These are phyloP conservation scores for Fragum fragum DNA, from an alignment of 2,888 invertebrate species.

Conservation along the genomic window DNA sequence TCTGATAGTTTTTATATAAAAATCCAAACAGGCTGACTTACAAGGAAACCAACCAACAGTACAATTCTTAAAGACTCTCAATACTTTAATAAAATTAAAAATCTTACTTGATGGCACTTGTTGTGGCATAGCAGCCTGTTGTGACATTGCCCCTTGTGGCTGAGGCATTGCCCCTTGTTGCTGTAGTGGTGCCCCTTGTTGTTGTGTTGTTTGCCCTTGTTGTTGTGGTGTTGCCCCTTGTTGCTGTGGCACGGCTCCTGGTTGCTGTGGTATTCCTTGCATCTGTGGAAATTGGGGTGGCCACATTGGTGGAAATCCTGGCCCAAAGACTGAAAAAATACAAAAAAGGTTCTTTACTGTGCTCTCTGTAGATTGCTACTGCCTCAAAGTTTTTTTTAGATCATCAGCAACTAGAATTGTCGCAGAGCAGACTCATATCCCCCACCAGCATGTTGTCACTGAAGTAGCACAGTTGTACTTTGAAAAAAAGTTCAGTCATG, in stretches of 20 bases:
- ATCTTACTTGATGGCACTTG: slow-evolving; percentile 23
- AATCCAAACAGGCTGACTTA: too few species aligned
- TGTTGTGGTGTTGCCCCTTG: slow-evolving; percentile 17
- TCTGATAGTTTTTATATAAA: too few species aligned
- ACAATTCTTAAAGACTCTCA: too few species aligned
- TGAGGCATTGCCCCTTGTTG: slow-evolving; percentile 15
- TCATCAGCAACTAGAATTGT: too few species aligned
- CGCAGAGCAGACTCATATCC: too few species aligned
- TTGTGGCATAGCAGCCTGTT: slow-evolving; percentile 1
- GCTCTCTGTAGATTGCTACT: too few species aligned
- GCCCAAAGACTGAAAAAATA: slow-evolving; percentile 68
- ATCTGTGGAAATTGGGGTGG: slow-evolving; percentile 57
- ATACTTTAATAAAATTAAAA: too few species aligned
- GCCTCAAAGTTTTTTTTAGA: too few species aligned
- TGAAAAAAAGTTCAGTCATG: too few species aligned
- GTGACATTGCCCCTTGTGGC: not conserved
- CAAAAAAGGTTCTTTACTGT: slow-evolving; percentile 1
- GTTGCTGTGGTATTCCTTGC: not conserved
- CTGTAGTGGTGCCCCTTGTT: not conserved
- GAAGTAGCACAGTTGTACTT: too few species aligned
- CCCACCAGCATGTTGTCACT: too few species aligned
- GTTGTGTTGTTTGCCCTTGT: slow-evolving; percentile 3
- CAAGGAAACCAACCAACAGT: too few species aligned
- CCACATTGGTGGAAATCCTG: slow-evolving; percentile 69
- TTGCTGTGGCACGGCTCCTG: not conserved